Conservation (phyloP, 2,888 invertebrate species). For the Callosobruchus maculatus region DNA sequence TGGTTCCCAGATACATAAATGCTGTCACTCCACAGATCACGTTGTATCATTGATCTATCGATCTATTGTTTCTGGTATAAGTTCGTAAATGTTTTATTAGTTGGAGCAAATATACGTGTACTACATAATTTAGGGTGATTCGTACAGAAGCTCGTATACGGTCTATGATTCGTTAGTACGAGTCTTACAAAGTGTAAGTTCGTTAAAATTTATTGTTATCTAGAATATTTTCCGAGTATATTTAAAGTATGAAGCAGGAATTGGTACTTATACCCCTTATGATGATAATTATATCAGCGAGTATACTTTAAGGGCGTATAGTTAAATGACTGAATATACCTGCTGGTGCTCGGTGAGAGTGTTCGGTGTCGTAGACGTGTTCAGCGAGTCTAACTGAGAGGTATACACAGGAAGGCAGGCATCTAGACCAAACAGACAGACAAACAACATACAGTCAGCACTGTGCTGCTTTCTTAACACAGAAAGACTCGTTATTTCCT, state of each 20-base stretch:
- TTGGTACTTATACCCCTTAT: not conserved
- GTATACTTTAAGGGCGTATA: conserved; percentile 24
- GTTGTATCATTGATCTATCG: too few relatives aligned
- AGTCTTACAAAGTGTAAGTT: too few relatives aligned
- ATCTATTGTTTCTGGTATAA: too few relatives aligned
- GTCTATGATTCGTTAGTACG: too few relatives aligned
- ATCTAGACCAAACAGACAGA: conserved; percentile 92
- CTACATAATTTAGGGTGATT: too few relatives aligned
- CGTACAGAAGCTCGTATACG: too few relatives aligned
- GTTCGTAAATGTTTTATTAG: too few relatives aligned
- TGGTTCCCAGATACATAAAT: too few relatives aligned
- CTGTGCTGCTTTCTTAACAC: conserved; percentile 32
- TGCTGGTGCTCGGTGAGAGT: conserved; percentile 51
- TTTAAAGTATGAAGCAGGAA: not conserved
- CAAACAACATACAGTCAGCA: conserved; percentile 57
- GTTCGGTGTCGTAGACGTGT: conserved; percentile 55
- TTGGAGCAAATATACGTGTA: too few relatives aligned
- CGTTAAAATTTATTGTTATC: too few relatives aligned
- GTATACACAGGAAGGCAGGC: conserved; percentile 84
- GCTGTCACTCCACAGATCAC: too few relatives aligned
- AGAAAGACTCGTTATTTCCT: conserved; percentile 27
- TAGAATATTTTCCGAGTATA: not conserved
- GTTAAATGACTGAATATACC: conserved; percentile 30
- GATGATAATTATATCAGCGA: not conserved
- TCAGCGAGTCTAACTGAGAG: conserved; percentile 84